Base-by-base conservation (phyloP, 2,888 invertebrate genomes). In the Meiosimyza platycephala region DNA sequence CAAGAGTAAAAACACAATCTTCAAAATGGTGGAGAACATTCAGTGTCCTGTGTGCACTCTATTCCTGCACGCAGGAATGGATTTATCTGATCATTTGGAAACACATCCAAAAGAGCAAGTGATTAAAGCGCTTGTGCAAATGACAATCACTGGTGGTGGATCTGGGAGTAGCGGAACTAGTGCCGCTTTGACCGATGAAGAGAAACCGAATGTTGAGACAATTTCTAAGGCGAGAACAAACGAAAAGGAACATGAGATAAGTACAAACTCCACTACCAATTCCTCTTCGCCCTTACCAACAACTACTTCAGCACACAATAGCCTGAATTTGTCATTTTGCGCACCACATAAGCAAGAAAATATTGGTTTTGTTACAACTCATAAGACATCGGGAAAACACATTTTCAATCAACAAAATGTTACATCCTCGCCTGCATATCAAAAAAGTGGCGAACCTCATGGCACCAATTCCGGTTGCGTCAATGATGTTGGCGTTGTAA, bases 21-120 rank as follows among this genome's bases (percentile, higher is more conserved):
- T 40, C 40, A 40, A 40, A 77, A 85, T 85, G 85, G 83, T 80
- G 72, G 85, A 82, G 75, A 84, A 83, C 74, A 82, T 90, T 80
- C 90, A 91, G 85, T 95, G 95, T 86, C 95, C 95, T 71, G 95
- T 95, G 78, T 95, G 95, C 88, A 95, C 95, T 54, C 89, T 95
- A 76, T 95, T 92, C 86, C 89, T 95, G 78, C 91, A 94, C 79
- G 93, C 93, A 88, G 95, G 95, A 72, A 95, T 95, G 89, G 91
- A 93, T 74, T 88, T 95, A 79, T 93, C 94, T 84, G 91, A 91
- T 77, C 95, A 95, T 85, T 89, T 95, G 85, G 92, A 94, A 83
- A 95, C 94, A 40, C 95, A 95, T 89, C 95, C 95, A 57, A 95
- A 95, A 86, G 95, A 95, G 80, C 94, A 94, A 88, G 94, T 95